phyloP scores from a whole-genome alignment of 2,888 invertebrate genomes.

The Apomyelois bistriatella region DNA sequence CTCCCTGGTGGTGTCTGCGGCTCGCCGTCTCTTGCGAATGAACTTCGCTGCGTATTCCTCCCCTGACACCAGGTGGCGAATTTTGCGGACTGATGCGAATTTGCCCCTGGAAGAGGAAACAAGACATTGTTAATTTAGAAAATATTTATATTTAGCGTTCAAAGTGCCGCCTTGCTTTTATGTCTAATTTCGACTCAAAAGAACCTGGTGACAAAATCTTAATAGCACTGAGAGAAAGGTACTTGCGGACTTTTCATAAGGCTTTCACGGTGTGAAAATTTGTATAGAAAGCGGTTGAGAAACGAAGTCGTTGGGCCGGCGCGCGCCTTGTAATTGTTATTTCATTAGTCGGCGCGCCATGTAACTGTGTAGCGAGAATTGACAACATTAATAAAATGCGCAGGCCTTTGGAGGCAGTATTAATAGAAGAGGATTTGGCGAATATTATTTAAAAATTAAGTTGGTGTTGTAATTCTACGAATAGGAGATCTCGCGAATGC shows the following conservation, averaged over 20 bases:
- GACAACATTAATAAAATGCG: conserved; percentile 24
- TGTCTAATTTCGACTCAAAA: not conserved
- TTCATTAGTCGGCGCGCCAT: conserved; percentile 34
- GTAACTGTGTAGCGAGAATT: conserved; percentile 24
- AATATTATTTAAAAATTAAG: not conserved
- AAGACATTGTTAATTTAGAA: not conserved
- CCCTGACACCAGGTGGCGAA: conserved; percentile 91
- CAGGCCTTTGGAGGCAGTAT: not conserved
- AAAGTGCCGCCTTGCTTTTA: not conserved
- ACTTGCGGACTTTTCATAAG: conserved; percentile 8
- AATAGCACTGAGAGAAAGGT: conserved; percentile 5
- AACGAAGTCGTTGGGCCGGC: conserved; percentile 17
- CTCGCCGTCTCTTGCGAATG: conserved; percentile 93
- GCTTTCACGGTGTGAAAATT: conserved; percentile 10
- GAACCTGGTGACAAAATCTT: not conserved
- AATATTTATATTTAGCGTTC: not conserved
- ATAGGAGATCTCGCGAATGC: no score
- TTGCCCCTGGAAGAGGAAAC: conserved; percentile 87
- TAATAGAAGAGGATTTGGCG: not conserved
- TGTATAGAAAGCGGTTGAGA: conserved; percentile 19
- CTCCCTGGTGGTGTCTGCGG: conserved; percentile 91
- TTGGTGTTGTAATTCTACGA: no score
- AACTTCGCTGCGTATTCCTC: conserved; percentile 98
- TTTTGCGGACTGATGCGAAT: conserved; percentile 96
- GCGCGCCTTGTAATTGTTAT: conserved; percentile 39